Base-by-base conservation (phyloP, 2,797 vertebrate genomes). In the Setipinna tenuifilis region DNA sequence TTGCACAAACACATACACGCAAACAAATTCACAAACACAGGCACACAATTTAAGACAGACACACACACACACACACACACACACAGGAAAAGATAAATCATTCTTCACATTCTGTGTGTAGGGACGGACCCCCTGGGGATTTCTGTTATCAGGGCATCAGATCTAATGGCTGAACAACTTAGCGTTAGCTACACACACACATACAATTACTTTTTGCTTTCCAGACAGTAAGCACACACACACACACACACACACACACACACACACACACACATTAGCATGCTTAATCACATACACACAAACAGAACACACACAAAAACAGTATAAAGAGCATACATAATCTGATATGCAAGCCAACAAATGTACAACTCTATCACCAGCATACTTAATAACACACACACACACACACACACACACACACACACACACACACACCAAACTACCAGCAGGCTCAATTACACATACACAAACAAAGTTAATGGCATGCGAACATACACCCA, bases 151-250 rank as follows among this genome's bases (percentile, higher is more conserved):
- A 81, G 88, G 85, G 85, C 82, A 85, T 87, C 88, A 87, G 88
- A 89, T 88, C 88, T 89, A 87, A 91, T 68, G 80, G 83, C 86
- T 89, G 88, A 90, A 91, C 91, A 88, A 89, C 91, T 89, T 88
- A 90, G 82, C 82, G 83, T 35, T 58, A 84, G 71, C 84, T 21
- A 81, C 54, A 71, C 57, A 71, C 57, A 83, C 81, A 83, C 85
- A 85, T 25, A 14, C 41, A 78, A 78, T 44, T 78, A 78, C 71
- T 21, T 21, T 44, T 9, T 44, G 23, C 68, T 16, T 35, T 75
- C 16, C 28, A 17, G 28, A 35, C 31, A 35, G n/a, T 65, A 11
- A 25, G n/a, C 68, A 35, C 31, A 75, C 65, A 68, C 62, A 68
- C 25, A 68, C 62, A 28, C 62, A 28, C 11, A 16, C 25, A 31